These are phyloP conservation scores for Ochropleura leucogaster DNA, from an alignment of 2,888 invertebrate genomes.

Conservation along the genomic window DNA sequence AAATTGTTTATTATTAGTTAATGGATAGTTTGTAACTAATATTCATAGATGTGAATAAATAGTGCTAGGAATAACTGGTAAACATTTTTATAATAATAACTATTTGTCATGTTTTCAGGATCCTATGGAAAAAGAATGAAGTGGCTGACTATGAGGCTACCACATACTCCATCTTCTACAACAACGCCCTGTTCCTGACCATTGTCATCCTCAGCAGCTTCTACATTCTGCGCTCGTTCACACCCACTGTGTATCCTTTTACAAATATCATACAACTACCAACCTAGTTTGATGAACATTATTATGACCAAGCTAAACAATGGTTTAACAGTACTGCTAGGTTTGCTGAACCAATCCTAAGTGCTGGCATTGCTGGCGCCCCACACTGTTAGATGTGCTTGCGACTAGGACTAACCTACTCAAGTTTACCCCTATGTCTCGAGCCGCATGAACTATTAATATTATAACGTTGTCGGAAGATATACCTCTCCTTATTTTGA, in stretches of 20 bases:
- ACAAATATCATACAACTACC: constrained; percentile 36
- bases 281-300: neutral
- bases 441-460: too few relatives aligned
- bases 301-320: neutral
- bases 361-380: too few relatives aligned
- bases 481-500: too few relatives aligned
- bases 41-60: too few relatives aligned
- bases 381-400: too few relatives aligned
- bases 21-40: too few relatives aligned
- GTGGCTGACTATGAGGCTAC: constrained; percentile 99
- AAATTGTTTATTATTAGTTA: too few relatives aligned
- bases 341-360: too few relatives aligned
- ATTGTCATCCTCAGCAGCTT: constrained; percentile 98
- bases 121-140: constrained; percentile 99
- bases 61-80: neutral
- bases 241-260: constrained; percentile 96
- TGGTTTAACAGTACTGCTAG: neutral
- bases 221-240: constrained; percentile 96
- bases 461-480: too few relatives aligned
- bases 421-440: too few relatives aligned
- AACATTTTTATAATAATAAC: neutral
- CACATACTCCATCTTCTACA: constrained; percentile 99
- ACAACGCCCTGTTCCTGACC: constrained; percentile 98
- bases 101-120: constrained; percentile 89
- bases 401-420: too few relatives aligned